These are phyloP conservation scores for Adelphocoris suturalis DNA, from an alignment of 2,888 invertebrate genomes.

Conservation along the genomic window DNA sequence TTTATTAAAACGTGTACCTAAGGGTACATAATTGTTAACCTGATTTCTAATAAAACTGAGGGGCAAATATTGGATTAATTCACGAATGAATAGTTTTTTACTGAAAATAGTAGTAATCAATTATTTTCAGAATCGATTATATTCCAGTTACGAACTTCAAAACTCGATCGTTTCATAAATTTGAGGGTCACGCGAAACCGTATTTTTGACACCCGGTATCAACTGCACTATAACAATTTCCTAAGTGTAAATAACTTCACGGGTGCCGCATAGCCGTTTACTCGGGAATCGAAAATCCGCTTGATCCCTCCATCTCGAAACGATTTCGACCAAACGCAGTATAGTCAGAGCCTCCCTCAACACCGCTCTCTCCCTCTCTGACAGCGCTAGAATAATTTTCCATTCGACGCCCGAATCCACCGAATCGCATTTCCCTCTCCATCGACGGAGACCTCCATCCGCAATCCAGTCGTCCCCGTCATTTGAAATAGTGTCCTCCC, in stretches of 20 bases:
- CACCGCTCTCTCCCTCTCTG: background rate
- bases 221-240: constrained; percentile 19
- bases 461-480: constrained; percentile 30
- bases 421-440: constrained; percentile 39
- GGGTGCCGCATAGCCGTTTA: background rate
- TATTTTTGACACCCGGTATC: background rate
- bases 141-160: no score
- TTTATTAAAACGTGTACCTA: no score
- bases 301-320: constrained; percentile 18
- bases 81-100: no score
- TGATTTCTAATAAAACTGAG: no score
- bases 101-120: no score
- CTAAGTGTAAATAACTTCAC: background rate
- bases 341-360: background rate
- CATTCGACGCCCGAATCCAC: constrained; percentile 39
- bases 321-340: constrained; percentile 9
- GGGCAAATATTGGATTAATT: no score
- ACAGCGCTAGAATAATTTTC: constrained; percentile 39
- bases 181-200: background rate
- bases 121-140: no score
- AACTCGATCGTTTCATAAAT: background rate
- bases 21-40: no score
- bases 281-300: constrained; percentile 17
- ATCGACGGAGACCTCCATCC: background rate
- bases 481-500: constrained; percentile 48